A percentile compares a stretch with the other conserved stretches of the same genome.
phyloP scores from a whole-genome alignment of 2,888 invertebrate species.

The Melieria picta region DNA sequence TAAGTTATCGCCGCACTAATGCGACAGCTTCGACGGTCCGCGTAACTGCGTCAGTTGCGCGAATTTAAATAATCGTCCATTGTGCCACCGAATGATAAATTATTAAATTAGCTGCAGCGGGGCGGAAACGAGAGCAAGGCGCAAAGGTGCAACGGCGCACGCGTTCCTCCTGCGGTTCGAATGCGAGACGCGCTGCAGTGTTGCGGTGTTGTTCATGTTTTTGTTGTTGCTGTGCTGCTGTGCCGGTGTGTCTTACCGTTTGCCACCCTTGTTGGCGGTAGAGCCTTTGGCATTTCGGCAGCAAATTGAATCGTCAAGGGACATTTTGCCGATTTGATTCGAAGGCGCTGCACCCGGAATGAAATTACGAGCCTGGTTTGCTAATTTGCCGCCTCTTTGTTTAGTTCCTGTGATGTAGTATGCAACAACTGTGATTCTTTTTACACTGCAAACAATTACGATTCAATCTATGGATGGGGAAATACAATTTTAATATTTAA shows the following conservation, averaged over 20 bases:
- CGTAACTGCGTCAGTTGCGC: conserved; percentile 20
- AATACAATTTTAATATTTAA: too few species aligned
- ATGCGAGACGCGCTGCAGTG: too few species aligned
- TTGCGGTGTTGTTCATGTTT: too few species aligned
- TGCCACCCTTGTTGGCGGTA: conserved; percentile 20
- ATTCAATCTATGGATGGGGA: too few species aligned
- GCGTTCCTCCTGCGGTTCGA: background rate
- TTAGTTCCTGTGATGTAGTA: too few species aligned
- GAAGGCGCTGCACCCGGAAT: conserved; percentile 49
- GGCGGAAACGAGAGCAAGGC: too few species aligned
- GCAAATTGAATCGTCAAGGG: conserved; percentile 58
- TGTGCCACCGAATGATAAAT: conserved; percentile 58
- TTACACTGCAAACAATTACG: too few species aligned
- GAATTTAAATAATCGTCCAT: conserved; percentile 24
- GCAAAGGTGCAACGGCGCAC: conserved; percentile 1
- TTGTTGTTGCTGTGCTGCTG: too few species aligned
- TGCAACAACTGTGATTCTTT: too few species aligned
- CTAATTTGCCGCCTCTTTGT: conserved; percentile 52
- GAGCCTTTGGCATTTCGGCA: conserved; percentile 25
- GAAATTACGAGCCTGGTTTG: conserved; percentile 54
- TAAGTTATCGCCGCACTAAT: conserved; percentile 53
- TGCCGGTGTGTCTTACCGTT: background rate
- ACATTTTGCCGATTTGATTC: conserved; percentile 44
- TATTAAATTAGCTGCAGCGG: conserved; percentile 61
- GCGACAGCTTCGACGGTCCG: conserved; percentile 16